Conservation (phyloP, 1,140 invertebrate genomes). For the Andrena cerasifolii region DNA sequence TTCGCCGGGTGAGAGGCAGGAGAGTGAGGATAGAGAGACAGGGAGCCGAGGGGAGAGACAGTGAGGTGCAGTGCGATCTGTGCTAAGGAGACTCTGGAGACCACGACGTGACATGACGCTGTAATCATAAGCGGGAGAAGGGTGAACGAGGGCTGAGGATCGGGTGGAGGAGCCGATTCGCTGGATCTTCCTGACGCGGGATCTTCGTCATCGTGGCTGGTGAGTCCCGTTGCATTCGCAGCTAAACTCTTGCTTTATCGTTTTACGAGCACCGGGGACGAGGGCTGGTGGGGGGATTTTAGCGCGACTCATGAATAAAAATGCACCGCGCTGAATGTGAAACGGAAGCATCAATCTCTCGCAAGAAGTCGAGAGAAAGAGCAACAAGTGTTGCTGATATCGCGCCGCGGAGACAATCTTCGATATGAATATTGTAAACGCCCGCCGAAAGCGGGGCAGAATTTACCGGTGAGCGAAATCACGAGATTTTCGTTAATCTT, state of each 20-base stretch:
- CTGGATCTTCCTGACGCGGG: conserved; percentile 36
- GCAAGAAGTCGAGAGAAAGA: conserved; percentile 49
- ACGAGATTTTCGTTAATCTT: background rate
- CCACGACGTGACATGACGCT: conserved; percentile 56
- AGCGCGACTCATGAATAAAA: conserved; percentile 25
- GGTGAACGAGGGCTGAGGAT: conserved; percentile 38
- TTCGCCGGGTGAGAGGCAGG: conserved; percentile 7
- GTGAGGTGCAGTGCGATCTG: conserved; percentile 69
- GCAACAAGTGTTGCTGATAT: conserved; percentile 64
- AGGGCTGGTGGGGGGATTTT: background rate
- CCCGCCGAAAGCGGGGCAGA: too few relatives aligned
- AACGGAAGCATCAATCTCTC: conserved; percentile 33
- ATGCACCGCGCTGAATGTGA: background rate
- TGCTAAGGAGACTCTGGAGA: conserved; percentile 66
- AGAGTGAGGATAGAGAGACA: background rate
- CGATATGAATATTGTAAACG: conserved; percentile 48
- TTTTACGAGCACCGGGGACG: background rate
- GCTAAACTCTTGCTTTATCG: background rate
- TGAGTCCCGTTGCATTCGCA: conserved; percentile 47
- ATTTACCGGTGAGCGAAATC: background rate
- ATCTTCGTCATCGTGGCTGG: conserved; percentile 56
- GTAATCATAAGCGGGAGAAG: conserved; percentile 48
- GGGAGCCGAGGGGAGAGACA: conserved; percentile 7
- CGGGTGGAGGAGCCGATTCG: conserved; percentile 18
- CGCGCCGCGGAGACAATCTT: conserved; percentile 40